phyloP scores from a whole-genome alignment of 2,113 vertebrate genomes.

The Stegostoma tigrinum region DNA sequence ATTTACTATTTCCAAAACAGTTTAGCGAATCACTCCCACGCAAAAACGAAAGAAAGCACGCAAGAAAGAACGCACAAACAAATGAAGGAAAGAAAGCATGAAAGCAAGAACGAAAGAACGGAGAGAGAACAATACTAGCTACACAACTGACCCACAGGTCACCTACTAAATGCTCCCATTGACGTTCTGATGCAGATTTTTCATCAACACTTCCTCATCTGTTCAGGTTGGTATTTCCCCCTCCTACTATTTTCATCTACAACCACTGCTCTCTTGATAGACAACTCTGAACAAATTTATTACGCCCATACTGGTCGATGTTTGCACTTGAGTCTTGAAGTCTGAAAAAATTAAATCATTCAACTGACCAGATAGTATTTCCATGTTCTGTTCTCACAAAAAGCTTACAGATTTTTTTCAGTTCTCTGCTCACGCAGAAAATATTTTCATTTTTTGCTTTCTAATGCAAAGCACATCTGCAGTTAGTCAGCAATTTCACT shows the following conservation, averaged over 20 bases:
- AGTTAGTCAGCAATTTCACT: background rate
- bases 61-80: no score
- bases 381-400: background rate
- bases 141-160: no score
- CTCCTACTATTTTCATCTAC: background rate
- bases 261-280: background rate
- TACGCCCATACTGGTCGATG: background rate
- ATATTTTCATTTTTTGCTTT: background rate
- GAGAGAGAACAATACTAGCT: no score
- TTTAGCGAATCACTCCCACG: no score
- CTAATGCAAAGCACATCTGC: background rate
- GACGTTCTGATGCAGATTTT: background rate
- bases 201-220: background rate
- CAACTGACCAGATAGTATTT: background rate
- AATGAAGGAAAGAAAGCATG: no score
- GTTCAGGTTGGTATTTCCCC: background rate
- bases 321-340: background rate
- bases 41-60: no score
- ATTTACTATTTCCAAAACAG: no score
- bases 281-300: no score
- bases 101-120: no score
- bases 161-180: background rate
- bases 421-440: background rate
- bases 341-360: slow-evolving; percentile 18
- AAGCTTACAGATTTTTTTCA: background rate